Evolutionary conservation across 2,888 invertebrate genomes (phyloP).

Genomic region (Zonitis immaculata): DNA sequence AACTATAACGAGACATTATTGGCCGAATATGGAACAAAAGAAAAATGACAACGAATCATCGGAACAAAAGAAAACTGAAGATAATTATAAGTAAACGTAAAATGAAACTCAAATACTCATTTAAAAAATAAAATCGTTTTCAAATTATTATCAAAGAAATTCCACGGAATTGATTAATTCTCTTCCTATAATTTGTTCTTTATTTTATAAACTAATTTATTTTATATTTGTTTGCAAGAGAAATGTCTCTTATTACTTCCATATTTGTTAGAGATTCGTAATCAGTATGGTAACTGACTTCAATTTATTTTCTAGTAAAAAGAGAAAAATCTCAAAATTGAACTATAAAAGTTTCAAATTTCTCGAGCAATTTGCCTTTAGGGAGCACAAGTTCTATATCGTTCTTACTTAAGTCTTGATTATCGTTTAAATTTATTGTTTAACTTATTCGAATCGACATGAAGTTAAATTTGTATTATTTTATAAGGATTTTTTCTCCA

Average conservation of each 20-base stretch:
- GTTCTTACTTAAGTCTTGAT: constrained; percentile 4
- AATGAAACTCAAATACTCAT: constrained; percentile 41
- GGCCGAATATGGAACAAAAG: constrained; percentile 28
- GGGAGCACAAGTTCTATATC: constrained; percentile 6
- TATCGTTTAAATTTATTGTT: constrained; percentile 16
- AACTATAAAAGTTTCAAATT: constrained; percentile 18
- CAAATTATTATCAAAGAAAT: not conserved
- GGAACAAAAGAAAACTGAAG: constrained; percentile 33
- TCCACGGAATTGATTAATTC: not conserved
- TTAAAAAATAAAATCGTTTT: constrained; percentile 26
- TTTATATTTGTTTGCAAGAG: not conserved
- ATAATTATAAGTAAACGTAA: constrained; percentile 38
- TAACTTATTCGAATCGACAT: too few species aligned
- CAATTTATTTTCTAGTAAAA: not conserved
- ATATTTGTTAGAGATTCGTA: constrained; percentile 16
- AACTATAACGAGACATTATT: constrained; percentile 32
- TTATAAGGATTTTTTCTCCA: not conserved
- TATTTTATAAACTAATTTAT: not conserved
- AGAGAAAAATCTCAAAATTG: constrained; percentile 8
- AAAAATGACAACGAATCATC: constrained; percentile 32
- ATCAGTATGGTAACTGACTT: constrained; percentile 17
- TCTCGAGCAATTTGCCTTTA: not conserved
- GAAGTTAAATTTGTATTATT: too few species aligned
- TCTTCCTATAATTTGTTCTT: not conserved
- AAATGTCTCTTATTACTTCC: constrained; percentile 10